phyloP scores from a whole-genome alignment of 2,888 invertebrate species.

The Anarsia innoxiella region DNA sequence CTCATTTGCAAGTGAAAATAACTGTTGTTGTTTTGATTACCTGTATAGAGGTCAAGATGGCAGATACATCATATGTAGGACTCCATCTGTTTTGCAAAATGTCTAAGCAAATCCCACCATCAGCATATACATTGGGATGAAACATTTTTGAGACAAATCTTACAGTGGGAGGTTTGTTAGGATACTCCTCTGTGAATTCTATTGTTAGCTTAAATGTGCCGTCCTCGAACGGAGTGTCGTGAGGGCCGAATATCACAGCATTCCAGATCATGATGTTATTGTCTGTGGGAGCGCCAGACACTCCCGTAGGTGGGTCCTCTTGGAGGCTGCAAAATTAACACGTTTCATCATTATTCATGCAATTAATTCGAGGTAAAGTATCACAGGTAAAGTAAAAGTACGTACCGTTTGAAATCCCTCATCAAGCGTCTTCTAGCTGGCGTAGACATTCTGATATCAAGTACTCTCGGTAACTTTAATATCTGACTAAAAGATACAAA shows the following conservation, averaged over 20 bases:
- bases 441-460: constrained; percentile 92
- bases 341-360: too few species aligned
- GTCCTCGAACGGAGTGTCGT: constrained; percentile 98
- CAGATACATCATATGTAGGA: constrained; percentile 99
- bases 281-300: constrained; percentile 99
- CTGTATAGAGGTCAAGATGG: constrained; percentile 95
- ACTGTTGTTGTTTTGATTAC: too few species aligned
- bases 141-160: constrained; percentile 99
- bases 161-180: constrained; percentile 99
- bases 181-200: constrained; percentile 99
- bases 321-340: constrained; percentile 77
- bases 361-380: too few species aligned
- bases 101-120: constrained; percentile 99
- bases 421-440: constrained; percentile 98
- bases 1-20: too few species aligned
- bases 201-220: constrained; percentile 99
- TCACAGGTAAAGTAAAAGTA: too few species aligned
- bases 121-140: constrained; percentile 99
- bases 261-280: constrained; percentile 99
- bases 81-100: constrained; percentile 99
- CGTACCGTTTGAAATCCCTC: constrained; percentile 95
- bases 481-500: too few species aligned
- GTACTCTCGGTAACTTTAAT: neutral
- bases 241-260: constrained; percentile 99
- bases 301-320: constrained; percentile 99